These are phyloP conservation scores for Brachyrhaphis roseni DNA, from an alignment of 2,797 vertebrate species.

Conservation along the genomic window DNA sequence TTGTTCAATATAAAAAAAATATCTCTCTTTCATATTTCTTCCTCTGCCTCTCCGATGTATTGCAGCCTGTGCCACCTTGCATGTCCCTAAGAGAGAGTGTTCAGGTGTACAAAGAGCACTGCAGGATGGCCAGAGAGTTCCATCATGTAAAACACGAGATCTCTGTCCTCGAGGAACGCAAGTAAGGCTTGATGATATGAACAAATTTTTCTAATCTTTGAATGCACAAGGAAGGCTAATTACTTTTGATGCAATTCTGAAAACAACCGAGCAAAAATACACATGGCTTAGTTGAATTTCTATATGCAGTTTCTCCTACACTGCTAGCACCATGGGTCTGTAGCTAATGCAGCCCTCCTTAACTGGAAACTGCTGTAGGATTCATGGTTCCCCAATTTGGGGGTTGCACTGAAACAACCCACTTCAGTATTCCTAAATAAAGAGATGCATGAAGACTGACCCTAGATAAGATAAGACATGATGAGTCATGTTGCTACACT, in stretches of 20 bases:
- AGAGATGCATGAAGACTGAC: constrained; percentile 39
- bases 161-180: constrained; percentile 89
- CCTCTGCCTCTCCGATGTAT: constrained; percentile 11
- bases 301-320: background rate
- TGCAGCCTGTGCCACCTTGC: constrained; percentile 91
- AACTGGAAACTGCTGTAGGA: background rate
- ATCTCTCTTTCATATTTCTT: background rate
- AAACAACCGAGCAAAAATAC: background rate
- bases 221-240: background rate
- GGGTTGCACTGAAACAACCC: constrained; percentile 11
- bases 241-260: background rate
- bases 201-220: background rate
- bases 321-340: background rate
- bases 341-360: background rate
- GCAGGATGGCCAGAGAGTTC: constrained; percentile 95
- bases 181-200: constrained; percentile 80
- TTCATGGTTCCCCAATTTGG: background rate
- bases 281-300: background rate
- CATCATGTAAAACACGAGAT: constrained; percentile 96
- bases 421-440: constrained; percentile 55
- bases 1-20: background rate
- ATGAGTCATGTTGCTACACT: constrained; percentile 47
- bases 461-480: constrained; percentile 41
- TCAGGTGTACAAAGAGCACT: constrained; percentile 95
- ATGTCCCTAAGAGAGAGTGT: constrained; percentile 91